phyloP scores from a whole-genome alignment of 1,140 invertebrate species.

The Leptoteleia sp. region DNA sequence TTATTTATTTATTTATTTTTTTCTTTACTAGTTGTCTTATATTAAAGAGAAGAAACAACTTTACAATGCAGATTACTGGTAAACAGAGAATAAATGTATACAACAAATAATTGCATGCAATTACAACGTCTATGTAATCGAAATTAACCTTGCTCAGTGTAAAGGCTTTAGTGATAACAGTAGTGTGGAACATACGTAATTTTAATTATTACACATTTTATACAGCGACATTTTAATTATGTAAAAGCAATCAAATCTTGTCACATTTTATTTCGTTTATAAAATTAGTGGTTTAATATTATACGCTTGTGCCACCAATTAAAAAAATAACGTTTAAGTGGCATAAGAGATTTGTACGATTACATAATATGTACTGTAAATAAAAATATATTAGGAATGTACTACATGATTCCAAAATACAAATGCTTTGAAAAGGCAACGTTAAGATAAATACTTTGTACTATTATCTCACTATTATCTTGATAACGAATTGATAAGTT shows the following conservation, averaged over 20 bases:
- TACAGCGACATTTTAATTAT: slow-evolving; percentile 7
- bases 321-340: too few species aligned
- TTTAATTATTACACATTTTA: slow-evolving; percentile 33
- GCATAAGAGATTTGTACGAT: too few species aligned
- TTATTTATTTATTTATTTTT: too few species aligned
- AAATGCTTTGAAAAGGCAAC: slow-evolving; percentile 10
- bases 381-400: slow-evolving; percentile 6
- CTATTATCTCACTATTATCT: slow-evolving; percentile 47
- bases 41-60: slow-evolving; percentile 36
- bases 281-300: too few species aligned
- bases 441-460: slow-evolving; percentile 14
- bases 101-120: slow-evolving; percentile 55
- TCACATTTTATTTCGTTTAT: too few species aligned
- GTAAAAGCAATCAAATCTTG: too few species aligned
- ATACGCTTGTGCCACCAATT: too few species aligned
- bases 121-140: slow-evolving; percentile 54
- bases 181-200: slow-evolving; percentile 26
- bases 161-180: slow-evolving; percentile 47
- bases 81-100: slow-evolving; percentile 53
- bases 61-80: slow-evolving; percentile 39
- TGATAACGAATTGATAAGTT: slow-evolving; percentile 43
- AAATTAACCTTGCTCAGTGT: slow-evolving; percentile 52
- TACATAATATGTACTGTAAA: too few species aligned
- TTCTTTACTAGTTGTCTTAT: too few species aligned
- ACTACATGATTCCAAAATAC: slow-evolving; percentile 13